phyloP scores from a whole-genome alignment of 2,797 vertebrate genomes.

The Cyprinella venusta region DNA sequence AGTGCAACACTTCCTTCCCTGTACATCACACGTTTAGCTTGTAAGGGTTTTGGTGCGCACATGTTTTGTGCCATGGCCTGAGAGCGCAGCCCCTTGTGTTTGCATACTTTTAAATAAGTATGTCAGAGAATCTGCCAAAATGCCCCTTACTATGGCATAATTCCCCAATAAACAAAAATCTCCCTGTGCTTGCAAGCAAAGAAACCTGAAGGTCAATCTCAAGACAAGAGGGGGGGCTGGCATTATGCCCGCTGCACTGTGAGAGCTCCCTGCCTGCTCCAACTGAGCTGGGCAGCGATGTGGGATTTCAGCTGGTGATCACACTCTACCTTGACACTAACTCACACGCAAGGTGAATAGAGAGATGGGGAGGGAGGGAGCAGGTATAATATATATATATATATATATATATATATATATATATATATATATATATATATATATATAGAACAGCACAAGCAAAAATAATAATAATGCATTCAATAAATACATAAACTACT shows the following conservation, averaged over 20 bases:
- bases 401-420: no score
- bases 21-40: slow-evolving; percentile 54
- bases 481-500: neutral
- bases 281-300: slow-evolving; percentile 60
- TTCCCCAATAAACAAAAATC: slow-evolving; percentile 30
- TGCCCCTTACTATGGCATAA: slow-evolving; percentile 36
- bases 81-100: neutral
- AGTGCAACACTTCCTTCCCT: slow-evolving; percentile 48
- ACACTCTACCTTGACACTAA: slow-evolving; percentile 59
- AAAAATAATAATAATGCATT: neutral
- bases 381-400: neutral
- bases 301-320: slow-evolving; percentile 64
- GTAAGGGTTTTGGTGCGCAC: slow-evolving; percentile 35
- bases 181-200: slow-evolving; percentile 42
- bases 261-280: slow-evolving; percentile 46
- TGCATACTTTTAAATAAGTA: slow-evolving; percentile 37
- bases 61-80: slow-evolving; percentile 41
- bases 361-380: slow-evolving; percentile 1
- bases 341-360: slow-evolving; percentile 10
- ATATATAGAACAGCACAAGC: neutral
- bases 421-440: no score
- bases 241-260: slow-evolving; percentile 51
- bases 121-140: slow-evolving; percentile 43
- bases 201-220: slow-evolving; percentile 64
- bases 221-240: slow-evolving; percentile 54